Conservation (phyloP, 2,888 invertebrate genomes). For the Dugesia japonica region DNA sequence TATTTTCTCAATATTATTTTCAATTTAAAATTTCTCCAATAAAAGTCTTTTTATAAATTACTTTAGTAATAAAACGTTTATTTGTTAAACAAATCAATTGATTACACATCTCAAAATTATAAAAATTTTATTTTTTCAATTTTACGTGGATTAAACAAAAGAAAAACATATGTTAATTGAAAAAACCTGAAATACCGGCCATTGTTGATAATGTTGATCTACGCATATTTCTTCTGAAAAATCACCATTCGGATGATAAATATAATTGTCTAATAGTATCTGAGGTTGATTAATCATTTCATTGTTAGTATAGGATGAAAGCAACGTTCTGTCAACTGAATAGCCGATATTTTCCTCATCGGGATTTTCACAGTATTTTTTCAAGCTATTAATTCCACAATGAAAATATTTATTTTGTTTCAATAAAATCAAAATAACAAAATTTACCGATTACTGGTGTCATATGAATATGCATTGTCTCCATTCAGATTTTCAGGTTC, state of each 20-base stretch:
- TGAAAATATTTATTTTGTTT: too few species aligned
- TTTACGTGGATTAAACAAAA: too few species aligned
- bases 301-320: not conserved
- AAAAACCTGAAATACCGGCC: not conserved
- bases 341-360: not conserved
- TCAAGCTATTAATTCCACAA: not conserved
- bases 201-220: conserved; percentile 2
- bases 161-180: too few species aligned
- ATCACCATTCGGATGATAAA: not conserved
- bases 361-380: conserved; percentile 6
- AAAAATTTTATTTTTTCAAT: too few species aligned
- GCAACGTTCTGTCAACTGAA: conserved; percentile 7
- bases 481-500: not conserved
- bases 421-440: too few species aligned
- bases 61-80: too few species aligned
- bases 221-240: not conserved
- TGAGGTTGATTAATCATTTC: not conserved
- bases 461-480: not conserved
- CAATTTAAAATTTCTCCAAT: too few species aligned
- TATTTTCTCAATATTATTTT: too few species aligned
- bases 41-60: too few species aligned
- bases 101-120: too few species aligned
- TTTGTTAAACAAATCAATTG: too few species aligned
- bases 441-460: not conserved
- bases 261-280: not conserved